phyloP scores from a whole-genome alignment of 2,888 invertebrate genomes.

The Lapara coniferarum region DNA sequence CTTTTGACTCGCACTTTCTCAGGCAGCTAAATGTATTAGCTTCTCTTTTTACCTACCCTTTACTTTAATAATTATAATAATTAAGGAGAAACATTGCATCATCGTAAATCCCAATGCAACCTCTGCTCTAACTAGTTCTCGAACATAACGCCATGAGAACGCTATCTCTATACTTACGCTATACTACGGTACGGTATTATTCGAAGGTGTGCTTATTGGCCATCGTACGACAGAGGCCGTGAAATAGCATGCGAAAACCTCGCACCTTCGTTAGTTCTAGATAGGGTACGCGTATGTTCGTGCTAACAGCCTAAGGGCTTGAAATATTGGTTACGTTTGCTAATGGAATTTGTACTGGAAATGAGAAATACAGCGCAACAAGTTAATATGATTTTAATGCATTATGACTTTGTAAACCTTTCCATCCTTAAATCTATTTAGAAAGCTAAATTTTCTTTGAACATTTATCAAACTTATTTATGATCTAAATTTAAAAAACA shows the following conservation, averaged over 20 bases:
- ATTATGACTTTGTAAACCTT: too few relatives aligned
- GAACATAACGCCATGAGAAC: conserved; percentile 5
- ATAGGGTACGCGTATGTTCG: not conserved
- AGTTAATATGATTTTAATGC: too few relatives aligned
- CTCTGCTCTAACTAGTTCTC: not conserved
- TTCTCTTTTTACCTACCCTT: too few relatives aligned
- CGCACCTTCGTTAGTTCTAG: not conserved
- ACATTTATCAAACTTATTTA: too few relatives aligned
- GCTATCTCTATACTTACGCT: conserved; percentile 19
- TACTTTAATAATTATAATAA: too few relatives aligned
- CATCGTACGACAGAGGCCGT: conserved; percentile 5
- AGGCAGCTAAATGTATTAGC: too few relatives aligned
- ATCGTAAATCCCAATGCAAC: not conserved
- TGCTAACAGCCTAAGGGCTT: not conserved
- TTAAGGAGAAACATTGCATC: not conserved
- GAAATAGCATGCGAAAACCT: conserved; percentile 7
- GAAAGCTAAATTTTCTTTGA: too few relatives aligned
- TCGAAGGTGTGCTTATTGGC: conserved; percentile 21
- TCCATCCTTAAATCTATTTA: too few relatives aligned
- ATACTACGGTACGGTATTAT: conserved; percentile 23
- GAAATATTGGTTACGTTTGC: not conserved
- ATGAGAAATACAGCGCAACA: too few relatives aligned
- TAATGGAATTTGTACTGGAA: not conserved
- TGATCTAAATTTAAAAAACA: too few relatives aligned
- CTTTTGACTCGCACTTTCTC: too few relatives aligned